Base-by-base conservation (phyloP, 2,888 invertebrate species). In the Biston stratarius region DNA sequence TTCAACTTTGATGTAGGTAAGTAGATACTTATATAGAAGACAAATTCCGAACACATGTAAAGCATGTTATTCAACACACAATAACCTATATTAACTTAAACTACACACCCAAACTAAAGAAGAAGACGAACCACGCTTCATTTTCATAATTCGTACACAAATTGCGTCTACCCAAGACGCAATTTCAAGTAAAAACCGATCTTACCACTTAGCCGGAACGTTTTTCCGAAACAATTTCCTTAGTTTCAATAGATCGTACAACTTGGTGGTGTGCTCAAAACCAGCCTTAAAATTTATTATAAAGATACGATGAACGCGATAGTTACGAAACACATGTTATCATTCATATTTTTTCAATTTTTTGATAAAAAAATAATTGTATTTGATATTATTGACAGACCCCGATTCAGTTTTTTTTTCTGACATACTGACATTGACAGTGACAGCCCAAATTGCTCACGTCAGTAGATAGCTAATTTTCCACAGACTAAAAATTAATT, bases 281-380 rank as follows among this genome's bases (percentile, higher is more conserved):
- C 73, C 67, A 71, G 71, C 69, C 73, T 67, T 60, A 70, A 74
- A 69, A 72, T 80, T 88, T 55, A 86, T 85, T 83, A 83, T 70
- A 77, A 75, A 70, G 71, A 73, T 69, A 69, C 70, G 66, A 67
- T 75, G 70, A 73, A 74, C 70, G 74, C 78, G 80, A 78, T 62
- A 76, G 61, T 75, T 75, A 77, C 76, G 71, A 83, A 80, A 81
- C 83, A 83, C 85, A 84, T 86, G 85, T 84, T 90, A 90, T 84
- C 88, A 89, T 87, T 89, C 90, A 90, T 88, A 87, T 84, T 84
- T 88, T 83, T 79, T 24, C 78, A 83, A 82, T 84, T 87, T 47
- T 88, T 88, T 84, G 85, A 85, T 88, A 84, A 86, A 49, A 88
- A 86, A 82, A 48, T 34, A 51, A 34, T 51, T 6, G 85, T 36